Percentiles rank a stretch among this genome's conserved stretches.
Evolutionary conservation across 2,888 invertebrate species (phyloP).

Genomic region (Drosophila rellima): DNA sequence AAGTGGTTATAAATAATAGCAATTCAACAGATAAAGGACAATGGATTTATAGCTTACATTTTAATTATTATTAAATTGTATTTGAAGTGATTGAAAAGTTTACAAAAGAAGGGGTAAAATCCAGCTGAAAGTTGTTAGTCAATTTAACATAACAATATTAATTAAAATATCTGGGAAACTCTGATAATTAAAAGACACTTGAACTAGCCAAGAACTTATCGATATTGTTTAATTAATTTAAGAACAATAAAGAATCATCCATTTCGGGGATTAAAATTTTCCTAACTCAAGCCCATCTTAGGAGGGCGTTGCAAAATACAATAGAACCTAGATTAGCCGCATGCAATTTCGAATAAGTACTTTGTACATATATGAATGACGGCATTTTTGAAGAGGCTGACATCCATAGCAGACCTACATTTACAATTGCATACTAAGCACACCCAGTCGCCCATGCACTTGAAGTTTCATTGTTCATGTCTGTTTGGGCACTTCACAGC

Average conservation of each 20-base stretch:
- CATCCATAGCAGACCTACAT: constrained; percentile 33
- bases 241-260: too few species aligned
- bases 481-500: constrained; percentile 64
- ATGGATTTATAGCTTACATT: neutral
- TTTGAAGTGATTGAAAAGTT: neutral
- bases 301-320: neutral
- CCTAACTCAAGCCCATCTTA: neutral
- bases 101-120: neutral
- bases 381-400: constrained; percentile 42
- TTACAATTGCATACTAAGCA: constrained; percentile 14
- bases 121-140: neutral
- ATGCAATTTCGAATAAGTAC: constrained; percentile 5
- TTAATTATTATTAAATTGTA: neutral
- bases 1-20: constrained; percentile 1
- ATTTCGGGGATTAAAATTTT: too few species aligned
- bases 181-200: too few species aligned
- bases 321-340: neutral
- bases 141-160: too few species aligned
- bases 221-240: too few species aligned
- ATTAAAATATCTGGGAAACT: too few species aligned
- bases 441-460: constrained; percentile 36
- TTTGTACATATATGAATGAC: constrained; percentile 24
- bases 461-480: constrained; percentile 60
- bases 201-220: too few species aligned
- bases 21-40: neutral